Evolutionary conservation across 2,888 invertebrate genomes (phyloP).

Genomic region (Eumacrocentrus americanus): DNA sequence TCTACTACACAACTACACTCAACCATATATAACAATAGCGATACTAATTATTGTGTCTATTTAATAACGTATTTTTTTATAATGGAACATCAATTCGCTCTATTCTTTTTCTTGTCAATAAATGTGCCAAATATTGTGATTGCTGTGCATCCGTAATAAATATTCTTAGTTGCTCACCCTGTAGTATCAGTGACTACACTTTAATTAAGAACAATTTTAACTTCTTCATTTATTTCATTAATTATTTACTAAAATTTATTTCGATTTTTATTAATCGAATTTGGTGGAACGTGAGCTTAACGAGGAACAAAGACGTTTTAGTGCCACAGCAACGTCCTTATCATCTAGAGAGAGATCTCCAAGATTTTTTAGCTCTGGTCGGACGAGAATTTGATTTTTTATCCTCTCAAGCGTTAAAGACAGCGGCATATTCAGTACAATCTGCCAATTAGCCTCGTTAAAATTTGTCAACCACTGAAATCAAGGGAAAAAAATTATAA

Average conservation of each 20-base stretch:
- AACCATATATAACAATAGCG: not conserved
- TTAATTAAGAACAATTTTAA: no score
- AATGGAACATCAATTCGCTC: not conserved
- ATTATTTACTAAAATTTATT: not conserved
- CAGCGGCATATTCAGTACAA: conserved; percentile 62
- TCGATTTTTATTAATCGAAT: conserved; percentile 11
- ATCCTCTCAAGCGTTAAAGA: conserved; percentile 62
- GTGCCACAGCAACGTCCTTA: conserved; percentile 47
- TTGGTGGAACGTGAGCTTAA: conserved; percentile 17
- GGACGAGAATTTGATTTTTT: conserved; percentile 61
- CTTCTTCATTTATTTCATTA: no score
- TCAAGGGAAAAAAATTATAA: not conserved
- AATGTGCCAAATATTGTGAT: conserved; percentile 19
- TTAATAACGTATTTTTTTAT: not conserved
- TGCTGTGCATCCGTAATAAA: not conserved
- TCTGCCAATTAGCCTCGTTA: conserved; percentile 63
- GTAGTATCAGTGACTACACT: not conserved
- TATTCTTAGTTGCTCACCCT: not conserved
- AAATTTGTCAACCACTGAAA: conserved; percentile 63
- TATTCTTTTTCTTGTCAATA: not conserved
- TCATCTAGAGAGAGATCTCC: conserved; percentile 47
- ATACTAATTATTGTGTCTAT: not conserved
- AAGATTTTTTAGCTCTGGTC: conserved; percentile 64
- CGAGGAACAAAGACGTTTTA: conserved; percentile 50
- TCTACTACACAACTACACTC: not conserved